Percentiles rank a stretch among this genome's conserved stretches.
phyloP scores from a whole-genome alignment of 2,113 vertebrate genomes.

The Phainopepla nitens region DNA sequence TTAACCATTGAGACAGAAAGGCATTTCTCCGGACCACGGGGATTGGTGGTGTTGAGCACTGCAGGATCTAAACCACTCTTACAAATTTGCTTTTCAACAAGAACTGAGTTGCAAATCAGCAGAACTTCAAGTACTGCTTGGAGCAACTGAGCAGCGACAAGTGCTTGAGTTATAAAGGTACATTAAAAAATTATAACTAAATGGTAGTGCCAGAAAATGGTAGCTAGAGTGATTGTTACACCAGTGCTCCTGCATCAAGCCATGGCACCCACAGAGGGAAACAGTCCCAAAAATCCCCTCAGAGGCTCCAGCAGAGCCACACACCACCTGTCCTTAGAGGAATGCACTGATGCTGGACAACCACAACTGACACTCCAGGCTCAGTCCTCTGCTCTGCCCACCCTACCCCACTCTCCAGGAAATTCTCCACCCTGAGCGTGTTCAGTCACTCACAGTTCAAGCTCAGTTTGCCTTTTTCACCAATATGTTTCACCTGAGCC shows the following conservation, averaged over 20 bases:
- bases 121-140: not conserved
- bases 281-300: fast-evolving
- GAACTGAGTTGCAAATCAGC: not conserved
- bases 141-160: fast-evolving
- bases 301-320: not conserved
- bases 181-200: not conserved
- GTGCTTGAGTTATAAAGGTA: not conserved
- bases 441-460: not conserved
- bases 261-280: not conserved
- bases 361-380: not conserved
- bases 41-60: fast-evolving
- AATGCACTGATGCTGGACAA: not conserved
- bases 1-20: not conserved
- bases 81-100: not conserved
- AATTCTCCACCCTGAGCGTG: not conserved
- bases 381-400: not conserved
- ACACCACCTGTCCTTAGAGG: not conserved
- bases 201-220: not conserved
- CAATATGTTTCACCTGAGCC: not conserved
- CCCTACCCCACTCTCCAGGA: not conserved
- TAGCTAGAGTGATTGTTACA: not conserved
- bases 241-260: not conserved
- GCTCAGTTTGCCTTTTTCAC: not conserved
- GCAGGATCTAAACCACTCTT: not conserved
- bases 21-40: fast-evolving